Evolutionary conservation across 2,113 vertebrate genomes (phyloP), one percentile per base, ranked within the genome.

Genomic region (Mastomys natalensis): DNA sequence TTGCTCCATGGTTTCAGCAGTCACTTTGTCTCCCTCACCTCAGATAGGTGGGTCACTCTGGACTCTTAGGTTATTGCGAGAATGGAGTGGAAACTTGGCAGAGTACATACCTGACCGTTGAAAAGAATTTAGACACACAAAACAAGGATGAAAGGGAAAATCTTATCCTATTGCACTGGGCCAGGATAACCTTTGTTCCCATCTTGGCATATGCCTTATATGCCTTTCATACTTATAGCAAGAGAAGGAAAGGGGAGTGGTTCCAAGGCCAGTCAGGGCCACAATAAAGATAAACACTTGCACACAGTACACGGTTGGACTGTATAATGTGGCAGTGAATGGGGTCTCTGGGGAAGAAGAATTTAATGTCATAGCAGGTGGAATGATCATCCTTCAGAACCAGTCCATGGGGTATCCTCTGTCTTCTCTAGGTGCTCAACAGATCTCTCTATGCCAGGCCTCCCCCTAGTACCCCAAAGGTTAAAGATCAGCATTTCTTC

Each of bases 251-350:
- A 45, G 16, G 43, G 26, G 10, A 64, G 9, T 7, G 60, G 34
- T 37, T 48, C 84, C 48, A 29, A 73, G 64, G 37, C 37, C 13
- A 72, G 48, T 72, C 34, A 22, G 43, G 19, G 4, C 16, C 34
- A 70, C 34, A 48, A 37, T 87, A 45, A 64, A 66, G 43, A 85
- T 19, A 40, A 48, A 64, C 43, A 37, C 31, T 68, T 31, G 48
- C 62, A 68, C 31, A 22, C 43, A 37, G 82, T 6, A 34, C 40
- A 48, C 43, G 11, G 7, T 17, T 21, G 10, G 34, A 37, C 58
- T 24, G 43, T 24, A 55, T 37, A 26, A 43, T 0, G 3, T 26
- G n/a, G 0, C 6, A 5, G 2, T 21, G 37, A 55, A 21, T 0
- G 5, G 58, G 2, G 37, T 51, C n/a, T 31, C 40, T 48, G 43